Percentiles rank a stretch among this genome's conserved stretches.
phyloP scores from a whole-genome alignment of 2,888 invertebrate genomes.

The Scaptomyza caliginosa region DNA sequence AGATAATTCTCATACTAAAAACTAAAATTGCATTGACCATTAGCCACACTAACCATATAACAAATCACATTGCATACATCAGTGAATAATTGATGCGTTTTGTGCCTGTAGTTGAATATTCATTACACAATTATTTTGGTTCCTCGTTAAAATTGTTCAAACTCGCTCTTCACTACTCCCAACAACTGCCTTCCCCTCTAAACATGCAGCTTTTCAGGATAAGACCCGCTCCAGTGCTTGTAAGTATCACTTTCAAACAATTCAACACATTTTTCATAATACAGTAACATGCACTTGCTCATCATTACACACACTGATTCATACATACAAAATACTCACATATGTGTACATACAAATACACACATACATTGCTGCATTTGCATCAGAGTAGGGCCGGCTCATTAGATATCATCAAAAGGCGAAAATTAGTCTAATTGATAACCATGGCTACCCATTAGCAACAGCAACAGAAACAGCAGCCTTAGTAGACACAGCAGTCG shows the following conservation, averaged over 20 bases:
- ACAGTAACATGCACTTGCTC: conserved; percentile 26
- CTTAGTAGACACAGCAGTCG: neutral
- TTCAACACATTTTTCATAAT: conserved; percentile 25
- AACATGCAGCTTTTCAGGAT: conserved; percentile 96
- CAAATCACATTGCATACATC: conserved; percentile 7
- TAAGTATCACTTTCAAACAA: conserved; percentile 88
- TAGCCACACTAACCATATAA: conserved; percentile 5
- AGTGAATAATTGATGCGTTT: neutral
- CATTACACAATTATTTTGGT: conserved; percentile 61
- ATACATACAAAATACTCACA: neutral
- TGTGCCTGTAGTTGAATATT: conserved; percentile 27
- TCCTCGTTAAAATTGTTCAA: conserved; percentile 71
- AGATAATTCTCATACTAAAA: neutral
- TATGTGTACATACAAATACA: neutral
- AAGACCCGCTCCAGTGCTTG: conserved; percentile 98
- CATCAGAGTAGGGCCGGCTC: conserved; percentile 36
- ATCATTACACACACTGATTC: conserved; percentile 10
- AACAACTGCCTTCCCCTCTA: conserved; percentile 15
- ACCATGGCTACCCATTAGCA: conserved; percentile 5
- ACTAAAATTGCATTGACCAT: neutral
- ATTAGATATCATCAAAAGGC: conserved; percentile 32
- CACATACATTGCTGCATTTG: conserved; percentile 31
- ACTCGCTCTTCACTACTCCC: conserved; percentile 55
- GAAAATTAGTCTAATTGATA: conserved; percentile 51
- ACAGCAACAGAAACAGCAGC: neutral